Percentiles rank a stretch among this genome's conserved stretches.
phyloP scores from a whole-genome alignment of 2,888 invertebrate genomes.

The Eugnorisma glareosa region DNA sequence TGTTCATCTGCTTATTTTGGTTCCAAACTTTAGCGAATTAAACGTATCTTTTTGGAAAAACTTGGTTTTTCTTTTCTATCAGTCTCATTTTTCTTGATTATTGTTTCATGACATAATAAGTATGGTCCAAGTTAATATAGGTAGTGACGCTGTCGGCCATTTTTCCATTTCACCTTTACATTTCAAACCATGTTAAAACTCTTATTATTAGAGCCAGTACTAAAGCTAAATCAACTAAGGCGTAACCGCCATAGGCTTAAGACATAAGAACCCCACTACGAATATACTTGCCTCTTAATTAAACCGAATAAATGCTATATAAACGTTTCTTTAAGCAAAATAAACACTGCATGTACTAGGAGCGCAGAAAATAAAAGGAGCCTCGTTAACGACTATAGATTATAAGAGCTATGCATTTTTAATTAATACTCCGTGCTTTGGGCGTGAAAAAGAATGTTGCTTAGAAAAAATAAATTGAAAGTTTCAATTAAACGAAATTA shows the following conservation, averaged over 20 bases:
- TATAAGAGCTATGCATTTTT: slow-evolving; percentile 69
- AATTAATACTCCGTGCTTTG: slow-evolving; percentile 63
- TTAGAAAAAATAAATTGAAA: slow-evolving; percentile 44
- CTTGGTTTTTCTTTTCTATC: not conserved
- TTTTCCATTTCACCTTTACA: not conserved
- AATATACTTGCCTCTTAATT: slow-evolving; percentile 57
- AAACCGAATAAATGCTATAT: slow-evolving; percentile 58
- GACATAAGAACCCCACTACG: slow-evolving; percentile 57
- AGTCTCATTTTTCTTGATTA: not conserved
- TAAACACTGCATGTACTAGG: slow-evolving; percentile 61
- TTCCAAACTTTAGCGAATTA: not conserved
- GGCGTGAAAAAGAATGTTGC: slow-evolving; percentile 60
- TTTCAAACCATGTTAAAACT: not conserved
- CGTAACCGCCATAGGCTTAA: slow-evolving; percentile 25
- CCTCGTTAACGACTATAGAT: slow-evolving; percentile 63
- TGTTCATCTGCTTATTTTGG: too few species aligned
- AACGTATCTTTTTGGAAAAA: not conserved
- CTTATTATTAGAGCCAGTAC: not conserved
- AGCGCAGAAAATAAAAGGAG: slow-evolving; percentile 68
- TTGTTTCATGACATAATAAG: too few species aligned
- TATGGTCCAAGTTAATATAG: not conserved
- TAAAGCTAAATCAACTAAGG: slow-evolving; percentile 12
- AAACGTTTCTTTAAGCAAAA: slow-evolving; percentile 63
- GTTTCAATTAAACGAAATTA: slow-evolving; percentile 44
- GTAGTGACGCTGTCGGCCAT: not conserved